phyloP scores from a whole-genome alignment of 53 echinoderm and acorn worm species.

The Patiria pectinifera region DNA sequence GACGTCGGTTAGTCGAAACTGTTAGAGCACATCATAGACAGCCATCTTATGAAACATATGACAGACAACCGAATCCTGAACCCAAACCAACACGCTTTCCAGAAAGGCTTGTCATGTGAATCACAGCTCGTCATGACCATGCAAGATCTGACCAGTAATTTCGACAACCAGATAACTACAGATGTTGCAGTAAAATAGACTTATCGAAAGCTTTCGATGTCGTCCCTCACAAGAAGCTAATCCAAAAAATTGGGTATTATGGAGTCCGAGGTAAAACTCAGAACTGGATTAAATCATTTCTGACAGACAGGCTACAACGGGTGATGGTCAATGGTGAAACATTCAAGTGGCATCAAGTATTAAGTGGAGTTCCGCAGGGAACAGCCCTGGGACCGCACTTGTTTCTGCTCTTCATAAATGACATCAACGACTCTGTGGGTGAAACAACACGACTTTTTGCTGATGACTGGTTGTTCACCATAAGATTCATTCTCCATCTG shows the following conservation, averaged over 20 bases:
- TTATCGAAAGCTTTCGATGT: neutral
- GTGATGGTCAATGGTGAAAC: neutral
- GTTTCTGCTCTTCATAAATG: too few species aligned
- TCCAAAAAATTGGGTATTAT: neutral
- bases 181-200: neutral
- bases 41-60: neutral
- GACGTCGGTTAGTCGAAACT: neutral
- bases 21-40: slow-evolving; percentile 11
- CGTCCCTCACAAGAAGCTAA: neutral
- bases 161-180: slow-evolving; percentile 14
- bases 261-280: neutral
- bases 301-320: neutral
- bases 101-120: neutral
- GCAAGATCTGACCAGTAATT: neutral
- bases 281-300: neutral
- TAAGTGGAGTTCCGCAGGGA: too few species aligned
- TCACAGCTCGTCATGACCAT: neutral
- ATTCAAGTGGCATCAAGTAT: too few species aligned
- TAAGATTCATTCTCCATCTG: too few species aligned
- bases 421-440: too few species aligned
- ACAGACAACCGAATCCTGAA: neutral
- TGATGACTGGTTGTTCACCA: too few species aligned
- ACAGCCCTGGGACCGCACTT: too few species aligned
- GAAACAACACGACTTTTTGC: too few species aligned
- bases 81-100: neutral